phyloP scores from a whole-genome alignment of 2,888 invertebrate genomes.

The Caenorhabditis imperialis region DNA sequence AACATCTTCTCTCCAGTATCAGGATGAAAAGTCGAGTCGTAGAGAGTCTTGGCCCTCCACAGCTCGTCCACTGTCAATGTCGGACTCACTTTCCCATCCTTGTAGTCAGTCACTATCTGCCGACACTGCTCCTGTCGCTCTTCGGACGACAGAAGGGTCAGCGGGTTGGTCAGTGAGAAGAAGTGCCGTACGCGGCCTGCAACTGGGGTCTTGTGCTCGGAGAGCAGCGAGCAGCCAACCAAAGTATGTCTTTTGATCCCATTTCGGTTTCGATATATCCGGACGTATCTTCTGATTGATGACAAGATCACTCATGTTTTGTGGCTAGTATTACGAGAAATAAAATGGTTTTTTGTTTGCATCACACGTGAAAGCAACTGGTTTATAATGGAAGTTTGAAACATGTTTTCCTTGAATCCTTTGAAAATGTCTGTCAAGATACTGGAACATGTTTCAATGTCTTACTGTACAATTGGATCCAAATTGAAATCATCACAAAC shows the following conservation, averaged over 20 bases:
- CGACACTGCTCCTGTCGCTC: conserved; percentile 86
- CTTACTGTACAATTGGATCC: too few relatives aligned
- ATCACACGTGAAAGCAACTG: too few relatives aligned
- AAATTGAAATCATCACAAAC: too few relatives aligned
- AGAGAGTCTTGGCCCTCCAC: conserved; percentile 92
- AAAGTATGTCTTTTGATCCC: conserved; percentile 84
- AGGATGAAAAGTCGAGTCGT: conserved; percentile 97
- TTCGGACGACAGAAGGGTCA: conserved; percentile 87
- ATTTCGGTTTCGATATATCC: conserved; percentile 88
- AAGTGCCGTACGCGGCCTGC: conserved; percentile 90
- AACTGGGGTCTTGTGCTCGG: not conserved
- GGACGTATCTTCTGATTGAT: conserved; percentile 68
- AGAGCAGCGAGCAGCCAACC: conserved; percentile 83
- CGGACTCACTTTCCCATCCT: conserved; percentile 81
- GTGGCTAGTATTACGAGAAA: conserved; percentile 7
- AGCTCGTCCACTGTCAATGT: conserved; percentile 86
- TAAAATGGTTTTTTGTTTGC: too few relatives aligned
- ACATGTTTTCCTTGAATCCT: too few relatives aligned
- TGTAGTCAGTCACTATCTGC: conserved; percentile 86
- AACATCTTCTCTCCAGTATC: conserved; percentile 97
- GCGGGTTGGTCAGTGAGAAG: conserved; percentile 90
- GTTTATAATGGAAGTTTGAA: too few relatives aligned
- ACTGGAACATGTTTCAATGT: too few relatives aligned
- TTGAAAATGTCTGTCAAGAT: too few relatives aligned
- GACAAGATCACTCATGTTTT: conserved; percentile 54